phyloP scores from a whole-genome alignment of 1,140 invertebrate genomes.

The Cepaea nemoralis region DNA sequence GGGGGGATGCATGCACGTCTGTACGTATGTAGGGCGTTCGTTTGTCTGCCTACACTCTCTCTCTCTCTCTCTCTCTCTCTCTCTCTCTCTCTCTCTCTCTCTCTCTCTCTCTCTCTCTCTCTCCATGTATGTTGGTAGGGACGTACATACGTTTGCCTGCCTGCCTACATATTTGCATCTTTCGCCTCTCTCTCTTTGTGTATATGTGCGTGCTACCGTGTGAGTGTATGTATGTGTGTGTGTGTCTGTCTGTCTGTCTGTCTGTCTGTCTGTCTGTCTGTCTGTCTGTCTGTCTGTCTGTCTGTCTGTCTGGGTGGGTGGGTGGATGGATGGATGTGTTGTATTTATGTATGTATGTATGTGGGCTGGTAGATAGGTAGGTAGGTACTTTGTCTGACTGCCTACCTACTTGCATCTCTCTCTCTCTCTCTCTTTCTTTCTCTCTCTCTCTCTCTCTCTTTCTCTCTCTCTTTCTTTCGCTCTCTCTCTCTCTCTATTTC shows the following conservation, averaged over 20 bases:
- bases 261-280: not conserved
- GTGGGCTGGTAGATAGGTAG: no score
- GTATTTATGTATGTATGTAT: no score
- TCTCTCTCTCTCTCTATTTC: not conserved
- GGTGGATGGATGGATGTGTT: no score
- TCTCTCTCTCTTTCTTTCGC: not conserved
- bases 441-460: not conserved
- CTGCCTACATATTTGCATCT: no score
- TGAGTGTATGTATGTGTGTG: not conserved
- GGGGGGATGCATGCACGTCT: no score
- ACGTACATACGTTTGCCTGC: no score
- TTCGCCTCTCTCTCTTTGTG: no score
- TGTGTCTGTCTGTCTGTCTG: not conserved
- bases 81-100: no score
- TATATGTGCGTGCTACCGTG: no score
- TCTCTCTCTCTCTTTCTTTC: not conserved
- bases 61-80: conserved; percentile 1
- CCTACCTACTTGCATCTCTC: not conserved
- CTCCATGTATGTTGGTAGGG: no score
- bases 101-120: no score
- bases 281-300: not conserved
- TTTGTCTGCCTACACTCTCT: not conserved
- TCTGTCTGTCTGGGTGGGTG: not conserved
- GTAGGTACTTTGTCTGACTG: not conserved
- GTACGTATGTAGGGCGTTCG: no score